Conservation (phyloP, 2,888 invertebrate species). For the Synergus laeviventris region DNA sequence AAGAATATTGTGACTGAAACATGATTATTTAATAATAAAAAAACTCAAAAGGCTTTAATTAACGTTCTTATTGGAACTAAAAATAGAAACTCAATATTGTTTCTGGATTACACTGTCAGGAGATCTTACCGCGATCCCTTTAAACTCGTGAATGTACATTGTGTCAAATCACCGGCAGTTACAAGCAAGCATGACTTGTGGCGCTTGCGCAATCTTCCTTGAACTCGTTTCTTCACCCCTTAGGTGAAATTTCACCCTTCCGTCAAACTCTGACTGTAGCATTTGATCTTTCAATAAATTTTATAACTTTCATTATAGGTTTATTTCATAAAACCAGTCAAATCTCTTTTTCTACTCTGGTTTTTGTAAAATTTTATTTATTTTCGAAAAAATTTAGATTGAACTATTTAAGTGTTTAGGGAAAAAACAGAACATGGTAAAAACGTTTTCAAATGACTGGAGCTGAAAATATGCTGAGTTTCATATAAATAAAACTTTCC, state of each 20-base stretch:
- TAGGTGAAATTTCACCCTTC: conserved; percentile 25
- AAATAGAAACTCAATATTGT: conserved; percentile 36
- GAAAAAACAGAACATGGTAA: background rate
- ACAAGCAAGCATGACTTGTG: conserved; percentile 8
- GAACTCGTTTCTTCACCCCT: conserved; percentile 1
- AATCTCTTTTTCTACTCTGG: background rate
- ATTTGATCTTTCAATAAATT: conserved; percentile 14
- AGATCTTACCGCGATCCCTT: conserved; percentile 27
- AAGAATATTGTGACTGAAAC: background rate
- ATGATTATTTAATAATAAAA: background rate
- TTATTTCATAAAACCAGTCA: background rate
- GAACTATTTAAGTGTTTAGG: background rate
- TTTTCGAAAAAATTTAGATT: background rate
- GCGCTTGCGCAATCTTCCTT: conserved; percentile 21
- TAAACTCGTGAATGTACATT: conserved; percentile 33
- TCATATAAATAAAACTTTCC: background rate
- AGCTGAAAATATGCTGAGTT: background rate
- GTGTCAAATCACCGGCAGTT: conserved; percentile 34
- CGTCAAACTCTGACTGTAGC: conserved; percentile 11
- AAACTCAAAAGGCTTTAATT: background rate
- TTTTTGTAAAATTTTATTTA: conserved; percentile 10
- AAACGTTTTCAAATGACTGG: background rate
- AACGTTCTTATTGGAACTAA: background rate
- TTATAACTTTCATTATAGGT: conserved; percentile 7
- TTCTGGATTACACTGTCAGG: conserved; percentile 8